Evolutionary conservation across 2,888 invertebrate species (phyloP).

Genomic region (Podabrus alpinus): DNA sequence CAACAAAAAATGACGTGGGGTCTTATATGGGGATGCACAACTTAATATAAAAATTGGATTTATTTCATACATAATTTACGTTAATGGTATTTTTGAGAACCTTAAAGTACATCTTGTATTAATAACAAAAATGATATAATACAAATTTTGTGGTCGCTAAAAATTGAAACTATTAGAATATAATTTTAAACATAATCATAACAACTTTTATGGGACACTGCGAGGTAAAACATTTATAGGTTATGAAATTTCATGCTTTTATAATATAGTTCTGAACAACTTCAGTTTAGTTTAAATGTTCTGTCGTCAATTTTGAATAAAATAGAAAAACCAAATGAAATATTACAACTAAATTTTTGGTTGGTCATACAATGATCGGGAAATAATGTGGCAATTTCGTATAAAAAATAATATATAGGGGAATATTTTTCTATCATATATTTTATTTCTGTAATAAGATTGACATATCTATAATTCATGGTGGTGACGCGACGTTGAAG

Average conservation of each 20-base stretch:
- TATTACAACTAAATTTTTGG: neutral
- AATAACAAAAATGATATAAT: no score
- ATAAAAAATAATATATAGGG: conserved; percentile 5
- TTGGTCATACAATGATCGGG: conserved; percentile 3
- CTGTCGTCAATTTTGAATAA: neutral
- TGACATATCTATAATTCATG: conserved; percentile 1
- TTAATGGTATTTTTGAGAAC: neutral
- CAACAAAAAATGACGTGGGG: neutral
- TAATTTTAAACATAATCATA: neutral
- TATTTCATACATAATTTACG: neutral
- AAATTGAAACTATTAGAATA: neutral
- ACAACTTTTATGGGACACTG: neutral
- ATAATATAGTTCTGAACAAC: no score
- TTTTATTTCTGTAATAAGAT: neutral
- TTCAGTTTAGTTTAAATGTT: neutral
- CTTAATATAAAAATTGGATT: neutral
- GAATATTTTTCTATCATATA: conserved; percentile 1
- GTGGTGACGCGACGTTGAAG: neutral
- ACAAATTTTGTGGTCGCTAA: neutral
- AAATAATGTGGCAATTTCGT: conserved; percentile 9
- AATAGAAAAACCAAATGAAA: neutral
- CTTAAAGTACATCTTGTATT: neutral
- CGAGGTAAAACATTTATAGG: neutral
- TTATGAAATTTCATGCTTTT: neutral
- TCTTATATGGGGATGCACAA: neutral